Evolutionary conservation across 2,113 vertebrate species (phyloP).

Genomic region (Argyrosomus japonicus): DNA sequence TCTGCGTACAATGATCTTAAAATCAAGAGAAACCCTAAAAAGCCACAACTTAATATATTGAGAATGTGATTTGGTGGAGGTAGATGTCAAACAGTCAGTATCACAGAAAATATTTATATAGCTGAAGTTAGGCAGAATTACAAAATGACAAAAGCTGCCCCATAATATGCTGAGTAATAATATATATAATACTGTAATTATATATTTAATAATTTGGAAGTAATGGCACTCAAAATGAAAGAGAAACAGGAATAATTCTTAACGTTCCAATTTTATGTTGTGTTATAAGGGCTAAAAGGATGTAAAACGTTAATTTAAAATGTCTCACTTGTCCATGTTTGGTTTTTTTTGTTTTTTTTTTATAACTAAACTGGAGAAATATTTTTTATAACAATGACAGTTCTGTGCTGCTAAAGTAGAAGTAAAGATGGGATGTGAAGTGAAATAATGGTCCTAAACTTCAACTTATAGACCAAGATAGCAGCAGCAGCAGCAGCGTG

Average conservation of each 20-base stretch:
- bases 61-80: background rate
- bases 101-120: background rate
- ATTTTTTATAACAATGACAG: background rate
- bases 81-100: background rate
- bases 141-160: background rate
- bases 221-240: background rate
- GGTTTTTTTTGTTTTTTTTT: background rate
- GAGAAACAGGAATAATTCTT: background rate
- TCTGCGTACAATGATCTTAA: background rate
- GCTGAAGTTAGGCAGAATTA: background rate
- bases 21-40: background rate
- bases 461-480: too few relatives aligned
- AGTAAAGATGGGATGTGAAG: background rate
- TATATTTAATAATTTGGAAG: background rate
- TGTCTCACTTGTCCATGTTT: background rate
- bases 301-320: background rate
- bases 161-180: background rate
- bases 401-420: background rate
- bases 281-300: background rate
- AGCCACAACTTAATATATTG: background rate
- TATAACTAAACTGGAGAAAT: background rate
- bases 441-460: background rate
- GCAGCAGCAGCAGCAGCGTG: background rate
- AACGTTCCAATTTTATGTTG: background rate
- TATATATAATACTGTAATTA: background rate